Conservation (phyloP, 2,797 vertebrate genomes). For the Pagetopsis macropterus region DNA sequence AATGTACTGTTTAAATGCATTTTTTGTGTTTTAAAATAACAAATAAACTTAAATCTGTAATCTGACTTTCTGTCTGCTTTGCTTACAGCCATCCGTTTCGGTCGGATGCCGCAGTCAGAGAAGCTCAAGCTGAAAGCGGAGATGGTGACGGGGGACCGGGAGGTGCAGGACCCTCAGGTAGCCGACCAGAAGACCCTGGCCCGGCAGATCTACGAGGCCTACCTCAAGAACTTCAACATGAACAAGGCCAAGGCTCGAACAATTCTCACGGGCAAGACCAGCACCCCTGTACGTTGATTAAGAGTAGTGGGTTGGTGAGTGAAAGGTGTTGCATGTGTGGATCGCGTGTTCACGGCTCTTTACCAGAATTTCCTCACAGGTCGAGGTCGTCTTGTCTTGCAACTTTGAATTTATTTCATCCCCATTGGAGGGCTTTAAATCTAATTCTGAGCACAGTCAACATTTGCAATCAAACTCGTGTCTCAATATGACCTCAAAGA, state of each 20-base stretch:
- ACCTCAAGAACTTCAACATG: constrained; percentile 98
- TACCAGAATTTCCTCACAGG: constrained; percentile 46
- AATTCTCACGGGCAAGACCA: constrained; percentile 94
- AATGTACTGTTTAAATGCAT: not conserved
- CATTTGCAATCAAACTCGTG: constrained; percentile 51
- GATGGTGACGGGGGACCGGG: constrained; percentile 89
- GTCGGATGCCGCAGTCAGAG: constrained; percentile 97
- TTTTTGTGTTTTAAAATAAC: not conserved
- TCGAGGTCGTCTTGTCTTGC: constrained; percentile 28
- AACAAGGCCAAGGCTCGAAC: constrained; percentile 96
- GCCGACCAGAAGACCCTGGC: constrained; percentile 95
- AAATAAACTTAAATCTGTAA: not conserved
- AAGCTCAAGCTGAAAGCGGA: constrained; percentile 97
- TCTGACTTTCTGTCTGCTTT: constrained; percentile 29
- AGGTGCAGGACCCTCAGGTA: constrained; percentile 85
- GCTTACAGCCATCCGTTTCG: constrained; percentile 94
- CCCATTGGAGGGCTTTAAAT: constrained; percentile 28
- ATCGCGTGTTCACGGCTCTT: constrained; percentile 2
- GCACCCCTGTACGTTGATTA: constrained; percentile 88
- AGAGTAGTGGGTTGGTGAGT: constrained; percentile 56
- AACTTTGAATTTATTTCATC: constrained; percentile 39
- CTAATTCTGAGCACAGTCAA: constrained; percentile 23
- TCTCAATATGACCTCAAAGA: constrained; percentile 59
- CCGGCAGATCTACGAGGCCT: constrained; percentile 94
- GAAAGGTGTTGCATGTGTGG: constrained; percentile 32